These are phyloP conservation scores for Tragelaphus oryx DNA, from an alignment of 2,797 vertebrate genomes.

Conservation along the genomic window DNA sequence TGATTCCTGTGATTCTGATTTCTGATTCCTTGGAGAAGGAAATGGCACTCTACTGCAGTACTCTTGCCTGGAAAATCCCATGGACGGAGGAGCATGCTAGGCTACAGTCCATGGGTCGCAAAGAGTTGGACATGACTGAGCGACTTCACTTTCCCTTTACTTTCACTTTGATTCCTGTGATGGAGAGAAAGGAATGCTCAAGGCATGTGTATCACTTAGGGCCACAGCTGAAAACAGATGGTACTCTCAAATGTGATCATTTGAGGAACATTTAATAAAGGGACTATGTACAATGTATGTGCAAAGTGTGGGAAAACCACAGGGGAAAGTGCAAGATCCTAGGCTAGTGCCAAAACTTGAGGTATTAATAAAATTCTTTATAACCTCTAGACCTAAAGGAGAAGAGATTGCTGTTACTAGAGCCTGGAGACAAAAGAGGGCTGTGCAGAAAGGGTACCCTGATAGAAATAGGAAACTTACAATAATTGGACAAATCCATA, in stretches of 20 bases:
- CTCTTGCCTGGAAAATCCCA: no score
- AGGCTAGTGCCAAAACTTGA: background rate
- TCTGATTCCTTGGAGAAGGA: no score
- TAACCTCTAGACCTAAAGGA: background rate
- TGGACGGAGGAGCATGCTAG: no score
- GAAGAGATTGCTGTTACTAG: background rate
- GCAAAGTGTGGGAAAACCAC: background rate
- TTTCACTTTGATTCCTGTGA: background rate
- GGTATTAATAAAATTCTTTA: background rate
- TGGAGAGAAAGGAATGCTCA: background rate
- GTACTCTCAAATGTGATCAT: background rate
- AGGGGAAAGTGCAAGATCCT: background rate
- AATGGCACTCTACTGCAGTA: no score
- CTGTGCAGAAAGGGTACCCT: background rate
- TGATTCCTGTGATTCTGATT: background rate
- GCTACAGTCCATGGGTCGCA: no score
- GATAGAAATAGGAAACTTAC: background rate
- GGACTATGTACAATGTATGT: background rate
- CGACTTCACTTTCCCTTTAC: no score
- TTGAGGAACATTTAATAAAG: background rate
- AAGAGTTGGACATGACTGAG: no score
- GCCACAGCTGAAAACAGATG: background rate
- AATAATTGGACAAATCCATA: background rate
- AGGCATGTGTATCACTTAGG: background rate
- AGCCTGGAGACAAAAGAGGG: background rate